Percentiles rank a stretch among this genome's conserved stretches.
Evolutionary conservation across 2,888 invertebrate genomes (phyloP).

Genomic region (Oxystoma pomonae): DNA sequence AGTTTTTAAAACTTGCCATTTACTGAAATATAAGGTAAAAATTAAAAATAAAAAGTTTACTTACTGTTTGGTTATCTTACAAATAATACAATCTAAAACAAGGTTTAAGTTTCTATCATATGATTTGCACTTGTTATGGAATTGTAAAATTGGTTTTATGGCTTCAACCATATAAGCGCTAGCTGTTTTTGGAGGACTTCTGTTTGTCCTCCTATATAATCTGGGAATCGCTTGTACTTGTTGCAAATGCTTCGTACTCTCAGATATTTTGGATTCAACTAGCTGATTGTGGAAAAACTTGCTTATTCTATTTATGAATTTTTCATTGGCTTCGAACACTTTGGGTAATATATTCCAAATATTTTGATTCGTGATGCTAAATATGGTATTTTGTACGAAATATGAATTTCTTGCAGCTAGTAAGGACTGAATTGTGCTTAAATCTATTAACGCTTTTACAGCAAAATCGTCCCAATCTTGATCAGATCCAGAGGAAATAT

Average conservation of each 20-base stretch:
- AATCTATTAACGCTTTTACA: slow-evolving; percentile 37
- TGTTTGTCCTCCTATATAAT: slow-evolving; percentile 86
- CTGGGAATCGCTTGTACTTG: slow-evolving; percentile 92
- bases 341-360: slow-evolving; percentile 31
- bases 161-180: slow-evolving; percentile 62
- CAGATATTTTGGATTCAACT: slow-evolving; percentile 36
- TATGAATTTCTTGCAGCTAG: slow-evolving; percentile 23
- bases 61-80: slow-evolving; percentile 52
- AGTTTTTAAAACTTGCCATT: too few species aligned
- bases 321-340: slow-evolving; percentile 34
- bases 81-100: slow-evolving; percentile 48
- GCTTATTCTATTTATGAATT: slow-evolving; percentile 27
- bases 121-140: slow-evolving; percentile 51
- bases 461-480: slow-evolving; percentile 34
- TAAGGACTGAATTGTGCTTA: slow-evolving; percentile 31
- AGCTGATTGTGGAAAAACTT: slow-evolving; percentile 33
- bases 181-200: slow-evolving; percentile 76
- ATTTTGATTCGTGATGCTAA: slow-evolving; percentile 33
- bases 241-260: slow-evolving; percentile 60
- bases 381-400: slow-evolving; percentile 32
- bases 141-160: slow-evolving; percentile 53
- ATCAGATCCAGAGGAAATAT: slow-evolving; percentile 3
- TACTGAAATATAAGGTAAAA: too few species aligned
- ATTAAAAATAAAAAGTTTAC: too few species aligned
- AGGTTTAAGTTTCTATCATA: slow-evolving; percentile 42